phyloP scores from a whole-genome alignment of 2,797 vertebrate species.

The Hoplostethus mediterraneus region DNA sequence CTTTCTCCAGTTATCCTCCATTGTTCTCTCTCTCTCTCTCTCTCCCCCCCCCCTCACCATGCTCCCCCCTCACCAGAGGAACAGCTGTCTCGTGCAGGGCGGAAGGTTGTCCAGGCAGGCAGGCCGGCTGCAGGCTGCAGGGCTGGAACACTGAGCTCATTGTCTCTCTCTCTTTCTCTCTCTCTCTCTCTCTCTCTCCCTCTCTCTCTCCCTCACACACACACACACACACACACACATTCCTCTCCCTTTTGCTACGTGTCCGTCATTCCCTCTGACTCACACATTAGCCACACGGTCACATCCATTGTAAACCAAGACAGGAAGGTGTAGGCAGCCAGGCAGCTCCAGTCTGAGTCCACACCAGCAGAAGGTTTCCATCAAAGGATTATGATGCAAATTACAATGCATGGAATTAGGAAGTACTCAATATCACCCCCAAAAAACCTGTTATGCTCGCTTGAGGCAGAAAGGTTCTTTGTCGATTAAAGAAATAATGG shows the following conservation, averaged over 20 bases:
- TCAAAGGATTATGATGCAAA: slow-evolving; percentile 29
- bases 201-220: slow-evolving; percentile 1
- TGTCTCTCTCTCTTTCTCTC: slow-evolving; percentile 58
- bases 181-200: background rate
- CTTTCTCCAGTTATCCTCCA: slow-evolving; percentile 18
- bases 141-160: slow-evolving; percentile 82
- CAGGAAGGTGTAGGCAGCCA: slow-evolving; percentile 50
- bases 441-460: background rate
- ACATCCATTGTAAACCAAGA: slow-evolving; percentile 59
- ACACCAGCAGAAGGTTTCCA: slow-evolving; percentile 33
- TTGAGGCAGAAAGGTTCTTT: background rate
- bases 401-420: slow-evolving; percentile 22
- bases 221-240: slow-evolving; percentile 21
- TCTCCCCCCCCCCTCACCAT: slow-evolving; percentile 9
- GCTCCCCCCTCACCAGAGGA: slow-evolving; percentile 63
- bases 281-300: slow-evolving; percentile 52
- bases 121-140: slow-evolving; percentile 61
- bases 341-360: slow-evolving; percentile 42
- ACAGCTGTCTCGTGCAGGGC: slow-evolving; percentile 85
- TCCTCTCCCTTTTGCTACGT: background rate
- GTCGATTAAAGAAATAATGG: slow-evolving; percentile 1
- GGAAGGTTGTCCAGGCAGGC: slow-evolving; percentile 78
- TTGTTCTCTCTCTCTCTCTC: slow-evolving; percentile 47
- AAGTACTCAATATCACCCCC: background rate
- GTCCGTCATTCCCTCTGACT: slow-evolving; percentile 13